phyloP scores from a whole-genome alignment of 2,113 vertebrate species.

The Sorex araneus region DNA sequence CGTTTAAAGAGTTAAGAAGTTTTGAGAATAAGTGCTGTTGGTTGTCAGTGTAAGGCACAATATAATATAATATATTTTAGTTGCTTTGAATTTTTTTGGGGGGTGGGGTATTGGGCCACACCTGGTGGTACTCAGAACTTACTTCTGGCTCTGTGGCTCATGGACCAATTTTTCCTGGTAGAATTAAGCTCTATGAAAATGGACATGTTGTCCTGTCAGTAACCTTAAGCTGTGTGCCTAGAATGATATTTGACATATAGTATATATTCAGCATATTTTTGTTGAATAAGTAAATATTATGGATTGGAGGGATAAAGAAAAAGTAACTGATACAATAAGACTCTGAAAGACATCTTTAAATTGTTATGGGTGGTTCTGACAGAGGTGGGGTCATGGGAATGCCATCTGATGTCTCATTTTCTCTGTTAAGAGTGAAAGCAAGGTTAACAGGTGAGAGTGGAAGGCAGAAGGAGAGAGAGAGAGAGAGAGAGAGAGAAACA shows the following conservation, averaged over 20 bases:
- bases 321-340: slow-evolving; percentile 36
- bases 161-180: slow-evolving; percentile 15
- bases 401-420: slow-evolving; percentile 16
- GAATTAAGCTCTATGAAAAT: slow-evolving; percentile 51
- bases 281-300: slow-evolving; percentile 22
- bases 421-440: background rate
- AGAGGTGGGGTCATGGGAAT: background rate
- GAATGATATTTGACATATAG: background rate
- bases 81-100: slow-evolving; percentile 30
- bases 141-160: too few species aligned
- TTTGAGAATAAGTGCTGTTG: slow-evolving; percentile 33
- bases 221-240: background rate
- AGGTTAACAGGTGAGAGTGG: background rate
- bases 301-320: background rate
- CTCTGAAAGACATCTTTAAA: slow-evolving; percentile 22
- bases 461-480: background rate
- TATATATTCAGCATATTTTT: slow-evolving; percentile 49
- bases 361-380: background rate
- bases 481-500: slow-evolving; percentile 32
- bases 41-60: slow-evolving; percentile 14
- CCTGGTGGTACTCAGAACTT: too few species aligned
- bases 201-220: slow-evolving; percentile 35
- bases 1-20: slow-evolving; percentile 53
- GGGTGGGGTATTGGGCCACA: too few species aligned
- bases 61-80: slow-evolving; percentile 18